These are phyloP conservation scores for Rhea americana DNA, from an alignment of 2,113 vertebrate species.

Conservation along the genomic window DNA sequence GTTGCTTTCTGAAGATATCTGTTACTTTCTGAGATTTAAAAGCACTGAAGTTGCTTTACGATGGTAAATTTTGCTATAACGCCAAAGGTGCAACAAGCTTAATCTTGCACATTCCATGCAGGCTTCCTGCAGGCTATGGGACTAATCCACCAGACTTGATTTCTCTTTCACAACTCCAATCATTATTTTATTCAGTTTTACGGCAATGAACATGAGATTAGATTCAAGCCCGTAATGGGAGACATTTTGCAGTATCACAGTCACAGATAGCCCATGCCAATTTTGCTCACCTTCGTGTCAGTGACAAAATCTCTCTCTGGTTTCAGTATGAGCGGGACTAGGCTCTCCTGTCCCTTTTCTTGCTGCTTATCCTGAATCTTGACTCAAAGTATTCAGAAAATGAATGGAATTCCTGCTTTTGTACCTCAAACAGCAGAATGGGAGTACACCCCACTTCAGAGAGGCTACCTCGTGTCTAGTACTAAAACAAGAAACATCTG, in stretches of 20 bases:
- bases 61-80: not conserved
- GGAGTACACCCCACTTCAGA: not conserved
- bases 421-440: not conserved
- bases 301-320: not conserved
- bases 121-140: not conserved
- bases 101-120: not conserved
- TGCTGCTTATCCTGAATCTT: not conserved
- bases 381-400: not conserved
- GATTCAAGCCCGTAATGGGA: not conserved
- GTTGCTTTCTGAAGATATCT: not conserved
- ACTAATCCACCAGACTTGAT: fast-evolving
- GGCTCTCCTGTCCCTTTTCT: not conserved
- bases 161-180: not conserved
- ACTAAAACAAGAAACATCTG: not conserved
- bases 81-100: not conserved
- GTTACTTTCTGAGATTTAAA: not conserved
- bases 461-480: not conserved
- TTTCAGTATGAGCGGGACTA: not conserved
- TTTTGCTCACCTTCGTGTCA: not conserved
- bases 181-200: not conserved
- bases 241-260: not conserved
- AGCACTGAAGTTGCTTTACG: not conserved
- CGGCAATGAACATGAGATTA: not conserved
- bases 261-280: not conserved
- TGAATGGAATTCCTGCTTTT: not conserved